Evolutionary conservation across 2,113 vertebrate genomes (phyloP).

Genomic region (Sceloporus tristichus): DNA sequence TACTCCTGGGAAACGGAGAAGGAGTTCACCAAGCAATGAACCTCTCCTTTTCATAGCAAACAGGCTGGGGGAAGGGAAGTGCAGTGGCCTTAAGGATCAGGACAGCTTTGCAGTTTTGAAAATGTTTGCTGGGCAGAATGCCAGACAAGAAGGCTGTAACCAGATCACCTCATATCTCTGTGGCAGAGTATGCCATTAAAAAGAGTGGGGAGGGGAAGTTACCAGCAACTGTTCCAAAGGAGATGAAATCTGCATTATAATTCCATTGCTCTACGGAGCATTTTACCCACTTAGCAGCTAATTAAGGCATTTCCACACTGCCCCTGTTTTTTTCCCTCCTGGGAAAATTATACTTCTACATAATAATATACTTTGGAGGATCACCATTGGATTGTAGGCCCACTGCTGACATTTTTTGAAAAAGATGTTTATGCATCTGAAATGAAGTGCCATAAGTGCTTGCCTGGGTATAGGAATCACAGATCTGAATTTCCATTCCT

Average conservation of each 20-base stretch:
- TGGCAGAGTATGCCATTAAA: neutral
- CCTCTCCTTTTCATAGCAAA: neutral
- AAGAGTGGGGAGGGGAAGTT: neutral
- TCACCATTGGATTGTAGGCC: neutral
- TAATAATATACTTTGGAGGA: neutral
- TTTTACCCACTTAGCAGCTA: constrained; percentile 14
- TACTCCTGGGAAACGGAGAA: constrained; percentile 25
- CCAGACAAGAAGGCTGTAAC: constrained; percentile 2
- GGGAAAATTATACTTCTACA: neutral
- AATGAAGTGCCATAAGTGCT: neutral
- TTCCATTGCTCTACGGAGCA: neutral
- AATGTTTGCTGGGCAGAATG: constrained; percentile 2
- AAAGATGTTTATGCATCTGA: neutral
- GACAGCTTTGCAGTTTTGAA: neutral
- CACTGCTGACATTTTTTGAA: neutral
- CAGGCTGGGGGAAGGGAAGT: neutral
- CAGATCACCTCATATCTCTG: neutral
- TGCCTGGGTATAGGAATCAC: neutral
- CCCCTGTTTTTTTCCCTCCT: neutral
- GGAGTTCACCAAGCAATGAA: neutral
- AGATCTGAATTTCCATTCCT: neutral
- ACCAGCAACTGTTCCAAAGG: neutral
- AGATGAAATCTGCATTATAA: constrained; percentile 13
- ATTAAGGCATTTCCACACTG: constrained; percentile 6
- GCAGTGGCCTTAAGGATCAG: neutral